phyloP scores from a whole-genome alignment of 2,113 vertebrate species.

The Mustela nigripes region DNA sequence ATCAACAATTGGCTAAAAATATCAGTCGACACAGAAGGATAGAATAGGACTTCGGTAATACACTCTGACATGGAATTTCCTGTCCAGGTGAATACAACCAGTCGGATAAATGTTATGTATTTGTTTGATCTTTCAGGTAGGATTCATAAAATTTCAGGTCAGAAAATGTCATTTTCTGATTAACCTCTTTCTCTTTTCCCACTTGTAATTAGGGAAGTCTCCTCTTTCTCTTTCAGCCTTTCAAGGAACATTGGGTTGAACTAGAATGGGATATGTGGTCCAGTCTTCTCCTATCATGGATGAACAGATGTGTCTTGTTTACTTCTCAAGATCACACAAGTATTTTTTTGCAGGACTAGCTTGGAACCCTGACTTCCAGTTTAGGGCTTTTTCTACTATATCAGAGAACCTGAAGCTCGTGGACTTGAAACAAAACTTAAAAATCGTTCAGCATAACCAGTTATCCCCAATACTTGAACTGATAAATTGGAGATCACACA shows the following conservation, averaged over 20 bases:
- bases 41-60: not conserved
- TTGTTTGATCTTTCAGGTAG: constrained; percentile 70
- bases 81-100: constrained; percentile 49
- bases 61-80: constrained; percentile 29
- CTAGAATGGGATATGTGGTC: not conserved
- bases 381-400: not conserved
- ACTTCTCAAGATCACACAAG: not conserved
- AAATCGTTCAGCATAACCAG: not conserved
- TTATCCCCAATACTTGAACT: not conserved
- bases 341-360: not conserved
- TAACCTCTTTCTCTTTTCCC: not conserved
- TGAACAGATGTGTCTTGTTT: not conserved
- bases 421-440: not conserved
- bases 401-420: not conserved
- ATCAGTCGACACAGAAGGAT: not conserved
- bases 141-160: constrained; percentile 61
- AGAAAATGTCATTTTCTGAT: constrained; percentile 67
- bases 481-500: not conserved
- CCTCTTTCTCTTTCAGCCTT: not conserved
- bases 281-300: not conserved
- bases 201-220: constrained; percentile 46
- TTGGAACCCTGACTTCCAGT: not conserved
- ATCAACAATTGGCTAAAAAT: constrained; percentile 35
- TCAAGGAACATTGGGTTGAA: constrained; percentile 3
- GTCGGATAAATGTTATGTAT: constrained; percentile 64